Percentiles rank a stretch among this genome's conserved stretches.
Conservation (phyloP, 2,797 vertebrate genomes). For the Paramormyrops hopkinsi region DNA sequence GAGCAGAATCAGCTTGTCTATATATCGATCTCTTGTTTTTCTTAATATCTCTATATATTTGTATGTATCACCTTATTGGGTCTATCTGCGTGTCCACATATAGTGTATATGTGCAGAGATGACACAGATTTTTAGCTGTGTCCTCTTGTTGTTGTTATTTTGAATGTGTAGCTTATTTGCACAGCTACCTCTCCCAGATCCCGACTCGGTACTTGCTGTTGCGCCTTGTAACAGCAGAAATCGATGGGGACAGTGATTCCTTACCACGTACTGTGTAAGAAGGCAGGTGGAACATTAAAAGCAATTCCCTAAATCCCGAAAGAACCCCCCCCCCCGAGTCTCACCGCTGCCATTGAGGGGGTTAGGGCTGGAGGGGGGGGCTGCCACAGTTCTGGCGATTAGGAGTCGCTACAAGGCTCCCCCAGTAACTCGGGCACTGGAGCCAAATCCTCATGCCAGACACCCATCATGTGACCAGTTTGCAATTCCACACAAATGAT, state of each 20-base stretch:
- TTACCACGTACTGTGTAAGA: background rate
- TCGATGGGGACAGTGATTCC: background rate
- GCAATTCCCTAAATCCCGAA: background rate
- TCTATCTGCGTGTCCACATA: constrained; percentile 55
- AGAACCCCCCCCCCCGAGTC: background rate
- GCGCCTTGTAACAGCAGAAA: constrained; percentile 31
- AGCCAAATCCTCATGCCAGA: background rate
- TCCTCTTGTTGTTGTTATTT: constrained; percentile 49
- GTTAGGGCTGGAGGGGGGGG: constrained; percentile 27
- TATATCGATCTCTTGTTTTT: constrained; percentile 38
- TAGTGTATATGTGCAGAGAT: constrained; percentile 60
- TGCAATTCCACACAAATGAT: background rate
- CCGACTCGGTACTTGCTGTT: constrained; percentile 38
- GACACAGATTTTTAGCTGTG: constrained; percentile 49
- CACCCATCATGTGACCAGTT: background rate
- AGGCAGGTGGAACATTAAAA: constrained; percentile 22
- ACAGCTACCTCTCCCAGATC: constrained; percentile 60
- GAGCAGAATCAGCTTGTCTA: constrained; percentile 57
- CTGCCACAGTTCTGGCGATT: too few species aligned
- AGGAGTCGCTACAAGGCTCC: constrained; percentile 13
- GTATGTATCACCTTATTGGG: constrained; percentile 50
- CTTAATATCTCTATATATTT: constrained; percentile 52
- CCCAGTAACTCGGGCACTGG: constrained; percentile 8
- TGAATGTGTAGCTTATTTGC: constrained; percentile 63
- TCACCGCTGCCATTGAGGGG: constrained; percentile 25